Evolutionary conservation across 92 coral and sea anemone genomes (phyloP).

Genomic region (Phymanthus crucifer): DNA sequence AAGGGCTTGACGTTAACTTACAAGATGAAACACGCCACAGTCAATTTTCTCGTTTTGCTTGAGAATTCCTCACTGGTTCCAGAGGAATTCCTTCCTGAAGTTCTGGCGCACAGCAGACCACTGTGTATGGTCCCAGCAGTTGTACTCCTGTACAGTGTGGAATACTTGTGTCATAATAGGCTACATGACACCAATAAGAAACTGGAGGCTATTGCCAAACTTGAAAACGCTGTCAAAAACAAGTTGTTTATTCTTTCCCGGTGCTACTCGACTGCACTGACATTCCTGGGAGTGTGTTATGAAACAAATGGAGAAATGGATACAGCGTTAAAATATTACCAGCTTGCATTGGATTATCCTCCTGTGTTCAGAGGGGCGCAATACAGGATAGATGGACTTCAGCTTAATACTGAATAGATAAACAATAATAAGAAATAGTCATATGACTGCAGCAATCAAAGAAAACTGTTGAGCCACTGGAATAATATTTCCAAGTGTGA

Average conservation of each 20-base stretch:
- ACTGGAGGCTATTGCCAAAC: background rate
- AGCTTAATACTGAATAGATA: no score
- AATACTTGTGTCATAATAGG: conserved; percentile 16
- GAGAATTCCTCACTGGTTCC: conserved; percentile 28
- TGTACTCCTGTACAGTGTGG: conserved; percentile 12
- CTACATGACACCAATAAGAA: background rate
- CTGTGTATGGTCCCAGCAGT: conserved; percentile 13
- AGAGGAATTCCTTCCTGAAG: conserved; percentile 10
- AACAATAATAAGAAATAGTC: no score
- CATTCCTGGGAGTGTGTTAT: conserved; percentile 28
- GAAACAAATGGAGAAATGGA: conserved; percentile 4
- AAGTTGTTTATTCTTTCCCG: background rate
- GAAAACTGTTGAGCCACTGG: no score
- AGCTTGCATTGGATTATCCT: background rate
- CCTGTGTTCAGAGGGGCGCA: background rate
- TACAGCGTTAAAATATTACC: background rate
- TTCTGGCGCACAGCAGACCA: conserved; percentile 10
- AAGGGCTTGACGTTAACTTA: background rate
- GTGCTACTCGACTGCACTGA: background rate
- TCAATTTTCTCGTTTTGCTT: background rate
- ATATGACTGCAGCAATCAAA: no score
- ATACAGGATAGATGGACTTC: background rate
- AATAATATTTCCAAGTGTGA: no score
- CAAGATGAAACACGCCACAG: background rate
- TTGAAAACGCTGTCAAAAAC: background rate